Base-by-base conservation (phyloP, 2,888 invertebrate genomes). In the Lampropteryx suffumata region DNA sequence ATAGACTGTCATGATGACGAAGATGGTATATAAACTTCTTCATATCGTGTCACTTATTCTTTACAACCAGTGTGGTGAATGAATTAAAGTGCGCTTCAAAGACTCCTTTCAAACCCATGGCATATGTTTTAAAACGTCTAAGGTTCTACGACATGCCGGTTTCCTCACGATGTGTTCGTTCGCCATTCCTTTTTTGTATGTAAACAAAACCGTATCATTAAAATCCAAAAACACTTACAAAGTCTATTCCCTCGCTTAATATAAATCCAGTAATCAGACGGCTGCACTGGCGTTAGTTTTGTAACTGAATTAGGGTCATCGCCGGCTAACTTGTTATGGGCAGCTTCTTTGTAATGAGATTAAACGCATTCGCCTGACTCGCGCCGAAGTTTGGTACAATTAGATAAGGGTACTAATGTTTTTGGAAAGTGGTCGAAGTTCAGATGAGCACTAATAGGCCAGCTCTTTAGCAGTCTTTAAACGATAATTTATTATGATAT, bases 221-320 rank as follows among this genome's bases (percentile, higher is more conserved):
- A n/a, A n/a, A 1, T n/a, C 29, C 34, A 10, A 21, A 17, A 36
- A 9, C 7, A 28, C 27, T 2, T 17, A 29, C 13, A 24, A 4
- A 32, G 30, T 17, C 27, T 36, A 24, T 24, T 24, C 11, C 24
- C 43, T 32, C n/a, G 24, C 30, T 13, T 33, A 14, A 41, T 47
- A 33, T 21, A 42, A 50, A 49, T 44, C 32, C 32, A 40, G 14
- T 46, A 52, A 46, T 50, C 49, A 55, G 36, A 34, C 29, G 32
- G 37, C 33, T 37, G 37, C 42, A 30, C 44, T 13, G 11, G 29
- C 17, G 47, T 39, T n/a, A 59, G 51, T 54, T 44, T 33, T 33
- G 21, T 60, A 55, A 57, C 51, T 48, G 49, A 40, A 50, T 60
- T 56, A 53, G 44, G 47, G 49, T 55, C 49, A 48, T 49, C 44